Percentiles rank a stretch among this genome's conserved stretches.
phyloP scores from a whole-genome alignment of 2,113 vertebrate genomes.

The Nestor notabilis region DNA sequence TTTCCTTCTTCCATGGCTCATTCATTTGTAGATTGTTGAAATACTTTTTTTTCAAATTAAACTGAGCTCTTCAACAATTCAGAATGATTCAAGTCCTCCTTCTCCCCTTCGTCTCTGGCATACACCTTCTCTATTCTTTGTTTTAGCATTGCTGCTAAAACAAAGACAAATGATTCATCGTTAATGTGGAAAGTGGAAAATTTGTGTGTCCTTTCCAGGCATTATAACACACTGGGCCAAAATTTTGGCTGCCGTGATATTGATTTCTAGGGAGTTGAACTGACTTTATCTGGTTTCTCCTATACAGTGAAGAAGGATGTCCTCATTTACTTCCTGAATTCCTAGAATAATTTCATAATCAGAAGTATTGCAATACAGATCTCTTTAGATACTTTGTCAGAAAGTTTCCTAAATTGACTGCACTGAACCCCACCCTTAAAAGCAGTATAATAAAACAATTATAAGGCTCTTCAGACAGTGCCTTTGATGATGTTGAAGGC shows the following conservation, averaged over 20 bases:
- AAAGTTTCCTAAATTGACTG: background rate
- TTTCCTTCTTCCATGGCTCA: slow-evolving; percentile 4
- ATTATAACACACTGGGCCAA: background rate
- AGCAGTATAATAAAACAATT: background rate
- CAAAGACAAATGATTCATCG: slow-evolving; percentile 61
- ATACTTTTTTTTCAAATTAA: slow-evolving; percentile 23
- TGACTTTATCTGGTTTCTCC: slow-evolving; percentile 19
- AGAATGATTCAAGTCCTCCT: background rate
- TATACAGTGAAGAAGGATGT: background rate
- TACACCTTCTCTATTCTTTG: slow-evolving; percentile 46
- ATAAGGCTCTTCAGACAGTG: background rate
- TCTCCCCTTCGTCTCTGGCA: background rate
- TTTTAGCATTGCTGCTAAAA: slow-evolving; percentile 47
- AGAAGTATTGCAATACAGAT: background rate
- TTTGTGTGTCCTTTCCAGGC: slow-evolving; percentile 47
- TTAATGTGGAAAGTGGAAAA: slow-evolving; percentile 34
- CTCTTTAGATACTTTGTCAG: background rate
- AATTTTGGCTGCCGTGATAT: background rate
- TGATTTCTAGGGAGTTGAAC: slow-evolving; percentile 18
- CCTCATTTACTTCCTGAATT: slow-evolving; percentile 22
- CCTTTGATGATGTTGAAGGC: background rate
- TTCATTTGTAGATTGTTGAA: slow-evolving; percentile 29
- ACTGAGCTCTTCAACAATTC: slow-evolving; percentile 7
- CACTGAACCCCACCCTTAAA: background rate
- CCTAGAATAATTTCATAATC: slow-evolving; percentile 20